These are phyloP conservation scores for Petrolisthes cinctipes DNA, from an alignment of 2,888 invertebrate genomes.

Conservation along the genomic window DNA sequence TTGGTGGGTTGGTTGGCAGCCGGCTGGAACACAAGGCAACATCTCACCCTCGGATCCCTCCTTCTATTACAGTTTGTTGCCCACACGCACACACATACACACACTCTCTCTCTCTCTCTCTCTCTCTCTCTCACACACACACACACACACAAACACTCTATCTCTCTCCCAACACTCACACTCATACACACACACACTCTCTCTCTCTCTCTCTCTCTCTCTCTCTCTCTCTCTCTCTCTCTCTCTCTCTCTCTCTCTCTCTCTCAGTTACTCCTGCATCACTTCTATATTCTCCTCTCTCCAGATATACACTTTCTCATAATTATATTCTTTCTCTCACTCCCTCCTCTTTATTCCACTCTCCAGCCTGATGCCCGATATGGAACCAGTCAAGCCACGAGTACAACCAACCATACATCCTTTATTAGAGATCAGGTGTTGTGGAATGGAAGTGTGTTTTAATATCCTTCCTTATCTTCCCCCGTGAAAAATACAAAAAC, in stretches of 20 bases:
- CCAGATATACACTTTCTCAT: neutral
- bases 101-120: neutral
- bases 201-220: neutral
- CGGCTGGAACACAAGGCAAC: neutral
- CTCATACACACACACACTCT: neutral
- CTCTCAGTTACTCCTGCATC: neutral
- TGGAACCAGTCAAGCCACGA: no score
- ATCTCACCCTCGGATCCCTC: neutral
- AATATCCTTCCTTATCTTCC: neutral
- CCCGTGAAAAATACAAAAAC: neutral
- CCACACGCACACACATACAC: neutral
- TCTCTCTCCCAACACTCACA: neutral
- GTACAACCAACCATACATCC: no score
- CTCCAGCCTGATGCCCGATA: no score
- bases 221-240: neutral
- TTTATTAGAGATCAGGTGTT: no score
- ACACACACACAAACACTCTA: neutral
- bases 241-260: neutral
- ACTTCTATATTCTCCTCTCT: neutral
- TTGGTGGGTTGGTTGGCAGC: constrained; percentile 21
- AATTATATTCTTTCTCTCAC: no score
- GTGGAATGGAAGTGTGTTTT: neutral
- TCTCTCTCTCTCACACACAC: neutral
- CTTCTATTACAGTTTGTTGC: neutral
- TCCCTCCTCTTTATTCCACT: no score